Base-by-base conservation (phyloP, 2,797 vertebrate species). In the Fistularia commersonii region DNA sequence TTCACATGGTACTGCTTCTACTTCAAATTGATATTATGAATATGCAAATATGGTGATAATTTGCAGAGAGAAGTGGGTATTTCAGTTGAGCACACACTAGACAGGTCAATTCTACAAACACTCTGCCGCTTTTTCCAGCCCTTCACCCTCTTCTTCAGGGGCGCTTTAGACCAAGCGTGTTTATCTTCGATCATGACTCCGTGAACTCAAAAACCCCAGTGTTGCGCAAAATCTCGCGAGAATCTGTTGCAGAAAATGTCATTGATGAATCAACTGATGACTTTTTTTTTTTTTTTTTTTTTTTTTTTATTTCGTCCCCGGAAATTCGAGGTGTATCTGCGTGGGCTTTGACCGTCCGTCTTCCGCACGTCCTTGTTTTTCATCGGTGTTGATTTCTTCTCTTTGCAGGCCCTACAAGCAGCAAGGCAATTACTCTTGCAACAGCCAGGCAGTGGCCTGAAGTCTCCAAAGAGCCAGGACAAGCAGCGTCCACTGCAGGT, bases 401-500 rank as follows among this genome's bases (percentile, higher is more conserved):
- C 66, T 77, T 89, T 80, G 40, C 86, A 99, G 96, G 96, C 97
- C 81, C 91, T 98, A 82, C 96, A 99, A 87, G 95, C 94, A 91
- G 95, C 95, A 78, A 95, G 96, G 84, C 96, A 98, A 91, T 94
- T 98, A 93, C 93, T 98, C 82, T 91, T 98, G 88, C 96, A 99
- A 82, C 97, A 99, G 90, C 95, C 98, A 92, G 95, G 94, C 91
- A 93, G 94, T 93, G 95, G 96, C 89, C 84, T 98, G 91, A 99
- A 98, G 87, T 98, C 97, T 94, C 96, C 97, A 91, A 99, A 99
- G 91, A 94, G 89, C 90, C 94, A 92, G 88, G 97, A 99, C 86
- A 99, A 99, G 90, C 96, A 98, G 89, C 95, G 96, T 92, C 93
- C 94, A 83, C 90, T 98, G 87, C 97, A 98, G 97, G 97, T 99